Evolutionary conservation across 2,113 vertebrate genomes (phyloP).

Genomic region (Mus spicilegus): DNA sequence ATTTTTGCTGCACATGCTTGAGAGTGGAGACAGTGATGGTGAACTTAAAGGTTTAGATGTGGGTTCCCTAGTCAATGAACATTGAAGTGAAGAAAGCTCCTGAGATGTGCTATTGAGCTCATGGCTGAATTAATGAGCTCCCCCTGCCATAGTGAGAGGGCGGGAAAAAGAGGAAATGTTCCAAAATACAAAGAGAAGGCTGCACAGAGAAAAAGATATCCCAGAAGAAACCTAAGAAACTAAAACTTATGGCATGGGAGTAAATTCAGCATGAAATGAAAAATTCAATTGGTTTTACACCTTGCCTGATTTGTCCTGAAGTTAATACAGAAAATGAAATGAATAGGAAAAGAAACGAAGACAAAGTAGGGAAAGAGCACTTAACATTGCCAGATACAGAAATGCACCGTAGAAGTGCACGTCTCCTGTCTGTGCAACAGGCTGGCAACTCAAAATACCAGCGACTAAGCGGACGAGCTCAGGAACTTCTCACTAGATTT

Average conservation of each 20-base stretch:
- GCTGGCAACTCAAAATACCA: background rate
- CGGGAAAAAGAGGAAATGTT: background rate
- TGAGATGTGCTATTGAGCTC: background rate
- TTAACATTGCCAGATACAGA: background rate
- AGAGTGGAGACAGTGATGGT: background rate
- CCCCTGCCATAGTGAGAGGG: background rate
- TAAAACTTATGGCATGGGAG: background rate
- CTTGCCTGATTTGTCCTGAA: slow-evolving; percentile 41
- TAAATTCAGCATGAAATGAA: background rate
- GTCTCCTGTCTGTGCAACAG: background rate
- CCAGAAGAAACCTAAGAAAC: background rate
- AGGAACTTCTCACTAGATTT: background rate
- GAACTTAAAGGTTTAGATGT: background rate
- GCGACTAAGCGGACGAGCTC: background rate
- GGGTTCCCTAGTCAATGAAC: background rate
- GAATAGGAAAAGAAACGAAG: background rate
- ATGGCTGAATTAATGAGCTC: background rate
- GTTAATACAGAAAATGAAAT: background rate
- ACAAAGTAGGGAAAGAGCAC: background rate
- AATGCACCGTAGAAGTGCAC: background rate
- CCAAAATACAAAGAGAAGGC: background rate
- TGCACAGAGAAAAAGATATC: background rate
- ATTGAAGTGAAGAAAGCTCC: background rate
- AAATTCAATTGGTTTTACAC: background rate
- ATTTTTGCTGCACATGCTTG: background rate